phyloP scores from a whole-genome alignment of 1,140 invertebrate species.

The Zaprionus vittiger region DNA sequence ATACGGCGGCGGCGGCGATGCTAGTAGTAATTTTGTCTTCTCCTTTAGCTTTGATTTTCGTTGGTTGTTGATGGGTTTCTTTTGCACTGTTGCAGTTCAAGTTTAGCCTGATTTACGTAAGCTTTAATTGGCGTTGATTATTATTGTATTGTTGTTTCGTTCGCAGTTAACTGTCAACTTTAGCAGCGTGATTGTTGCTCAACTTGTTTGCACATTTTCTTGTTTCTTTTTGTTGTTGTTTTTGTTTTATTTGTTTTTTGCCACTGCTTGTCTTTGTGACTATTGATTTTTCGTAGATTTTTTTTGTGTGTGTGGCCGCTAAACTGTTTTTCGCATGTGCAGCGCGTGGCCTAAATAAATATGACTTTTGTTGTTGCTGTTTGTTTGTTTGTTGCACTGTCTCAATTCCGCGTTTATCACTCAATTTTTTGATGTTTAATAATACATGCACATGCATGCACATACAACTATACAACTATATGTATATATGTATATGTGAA shows the following conservation, averaged over 20 bases:
- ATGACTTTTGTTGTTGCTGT: constrained; percentile 25
- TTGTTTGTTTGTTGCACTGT: constrained; percentile 12
- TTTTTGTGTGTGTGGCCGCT: constrained; percentile 51
- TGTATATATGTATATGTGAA: constrained; percentile 20
- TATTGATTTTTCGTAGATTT: constrained; percentile 75
- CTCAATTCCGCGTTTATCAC: constrained; percentile 15
- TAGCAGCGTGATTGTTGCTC: constrained; percentile 49
- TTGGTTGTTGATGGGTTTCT: background rate
- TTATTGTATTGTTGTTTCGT: constrained; percentile 36
- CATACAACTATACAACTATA: constrained; percentile 2
- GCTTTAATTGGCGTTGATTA: constrained; percentile 52
- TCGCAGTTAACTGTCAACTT: constrained; percentile 69
- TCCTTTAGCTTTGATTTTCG: background rate
- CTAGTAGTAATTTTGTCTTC: background rate
- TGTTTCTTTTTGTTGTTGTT: constrained; percentile 32
- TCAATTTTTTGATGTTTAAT: constrained; percentile 28
- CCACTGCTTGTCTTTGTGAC: constrained; percentile 32
- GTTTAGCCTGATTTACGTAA: constrained; percentile 60
- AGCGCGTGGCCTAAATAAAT: constrained; percentile 46
- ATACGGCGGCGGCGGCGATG: background rate
- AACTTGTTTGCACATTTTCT: constrained; percentile 72
- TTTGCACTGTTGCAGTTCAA: constrained; percentile 7
- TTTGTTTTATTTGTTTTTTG: constrained; percentile 27
- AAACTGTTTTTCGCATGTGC: constrained; percentile 53
- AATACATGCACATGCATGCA: constrained; percentile 29